Evolutionary conservation across 2,113 vertebrate species (phyloP).

Genomic region (Bubalus kerabau): DNA sequence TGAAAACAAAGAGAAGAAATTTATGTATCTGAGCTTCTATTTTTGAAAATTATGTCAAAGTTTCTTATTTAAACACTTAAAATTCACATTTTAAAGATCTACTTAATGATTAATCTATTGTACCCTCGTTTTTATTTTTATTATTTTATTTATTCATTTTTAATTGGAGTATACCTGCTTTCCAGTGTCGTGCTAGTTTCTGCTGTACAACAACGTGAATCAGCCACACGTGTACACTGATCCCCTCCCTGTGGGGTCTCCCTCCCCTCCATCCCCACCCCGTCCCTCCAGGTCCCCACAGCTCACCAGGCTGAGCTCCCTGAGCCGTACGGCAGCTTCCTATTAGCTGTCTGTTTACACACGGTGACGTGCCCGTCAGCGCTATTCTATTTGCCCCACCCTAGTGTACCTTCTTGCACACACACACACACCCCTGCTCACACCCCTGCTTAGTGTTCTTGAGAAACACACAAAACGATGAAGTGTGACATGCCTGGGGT

Average conservation of each 20-base stretch:
- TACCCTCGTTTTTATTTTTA: rapidly evolving
- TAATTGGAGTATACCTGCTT: neutral
- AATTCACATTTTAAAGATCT: neutral
- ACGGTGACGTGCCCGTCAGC: rapidly evolving
- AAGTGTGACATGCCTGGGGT: rapidly evolving
- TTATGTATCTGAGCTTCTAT: neutral
- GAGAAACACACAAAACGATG: neutral
- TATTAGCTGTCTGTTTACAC: rapidly evolving
- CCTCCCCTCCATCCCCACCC: neutral
- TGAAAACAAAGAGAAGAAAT: neutral
- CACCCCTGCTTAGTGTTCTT: neutral
- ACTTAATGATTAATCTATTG: neutral
- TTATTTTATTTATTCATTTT: neutral
- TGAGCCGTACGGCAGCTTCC: rapidly evolving
- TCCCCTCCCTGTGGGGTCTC: neutral
- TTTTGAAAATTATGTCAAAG: neutral
- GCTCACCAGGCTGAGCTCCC: neutral
- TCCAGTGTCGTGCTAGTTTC: rapidly evolving
- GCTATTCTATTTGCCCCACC: neutral
- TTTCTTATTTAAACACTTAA: neutral
- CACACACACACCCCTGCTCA: neutral
- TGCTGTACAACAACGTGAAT: neutral
- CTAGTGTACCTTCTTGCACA: neutral
- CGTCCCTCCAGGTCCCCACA: rapidly evolving
- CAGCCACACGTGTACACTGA: rapidly evolving